Evolutionary conservation across 2,113 vertebrate genomes (phyloP).

Genomic region (Vulpes lagopus): DNA sequence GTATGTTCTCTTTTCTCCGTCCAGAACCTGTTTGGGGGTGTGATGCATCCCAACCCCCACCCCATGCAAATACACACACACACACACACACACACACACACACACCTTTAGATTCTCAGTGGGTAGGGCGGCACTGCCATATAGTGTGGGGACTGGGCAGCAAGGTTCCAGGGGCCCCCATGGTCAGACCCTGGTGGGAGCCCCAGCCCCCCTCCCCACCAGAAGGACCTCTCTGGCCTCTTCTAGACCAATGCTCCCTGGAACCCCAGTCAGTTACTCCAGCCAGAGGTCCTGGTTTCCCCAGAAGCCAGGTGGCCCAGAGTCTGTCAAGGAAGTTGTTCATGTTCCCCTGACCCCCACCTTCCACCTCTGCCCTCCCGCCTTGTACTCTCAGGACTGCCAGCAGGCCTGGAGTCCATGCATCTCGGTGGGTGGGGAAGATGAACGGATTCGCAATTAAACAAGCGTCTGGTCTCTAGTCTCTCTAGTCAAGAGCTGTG

Average conservation of each 20-base stretch:
- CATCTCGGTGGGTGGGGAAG: not conserved
- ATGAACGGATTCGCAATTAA: rapidly evolving
- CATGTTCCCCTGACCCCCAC: rapidly evolving
- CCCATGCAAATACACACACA: not conserved
- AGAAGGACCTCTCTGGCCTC: not conserved
- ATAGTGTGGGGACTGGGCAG: not conserved
- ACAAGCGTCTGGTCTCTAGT: too few relatives aligned
- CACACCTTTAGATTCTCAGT: not conserved
- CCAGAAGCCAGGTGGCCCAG: not conserved
- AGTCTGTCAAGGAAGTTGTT: rapidly evolving
- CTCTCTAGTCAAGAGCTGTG: rapidly evolving
- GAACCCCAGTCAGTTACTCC: not conserved
- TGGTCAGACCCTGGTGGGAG: not conserved
- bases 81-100: not conserved
- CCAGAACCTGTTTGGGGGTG: not conserved
- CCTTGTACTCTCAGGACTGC: too few relatives aligned
- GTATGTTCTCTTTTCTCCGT: not conserved
- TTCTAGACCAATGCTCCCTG: too few relatives aligned
- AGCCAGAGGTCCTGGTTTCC: not conserved
- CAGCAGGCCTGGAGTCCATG: not conserved
- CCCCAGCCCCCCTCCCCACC: not conserved
- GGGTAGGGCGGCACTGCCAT: not conserved
- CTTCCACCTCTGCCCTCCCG: not conserved
- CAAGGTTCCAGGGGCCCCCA: not conserved
- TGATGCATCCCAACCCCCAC: too few relatives aligned